phyloP scores from a whole-genome alignment of 1,140 invertebrate genomes.

The Calliopsis andreniformis region DNA sequence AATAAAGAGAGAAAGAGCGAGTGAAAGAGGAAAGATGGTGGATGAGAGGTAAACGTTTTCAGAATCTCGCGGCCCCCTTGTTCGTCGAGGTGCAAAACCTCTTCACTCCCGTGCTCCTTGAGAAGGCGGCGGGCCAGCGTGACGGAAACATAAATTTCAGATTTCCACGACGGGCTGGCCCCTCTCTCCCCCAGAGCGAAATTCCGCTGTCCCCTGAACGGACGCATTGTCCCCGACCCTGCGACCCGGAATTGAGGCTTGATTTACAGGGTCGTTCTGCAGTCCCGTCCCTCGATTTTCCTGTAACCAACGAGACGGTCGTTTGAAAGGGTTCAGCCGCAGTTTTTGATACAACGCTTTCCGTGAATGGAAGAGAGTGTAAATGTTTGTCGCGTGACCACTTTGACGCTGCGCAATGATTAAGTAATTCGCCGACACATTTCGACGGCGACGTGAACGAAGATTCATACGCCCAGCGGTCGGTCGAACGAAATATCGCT shows the following conservation, averaged over 20 bases:
- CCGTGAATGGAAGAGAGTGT: neutral
- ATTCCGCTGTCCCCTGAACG: neutral
- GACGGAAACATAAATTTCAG: constrained; percentile 54
- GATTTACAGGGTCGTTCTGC: constrained; percentile 12
- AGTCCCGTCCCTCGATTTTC: neutral
- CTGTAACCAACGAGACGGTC: neutral
- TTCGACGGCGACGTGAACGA: no score
- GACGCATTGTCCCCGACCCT: constrained; percentile 29
- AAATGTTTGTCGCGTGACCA: neutral
- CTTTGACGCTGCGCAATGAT: neutral
- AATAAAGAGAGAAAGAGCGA: neutral
- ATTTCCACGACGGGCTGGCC: neutral
- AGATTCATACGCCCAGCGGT: no score
- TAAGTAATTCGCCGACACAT: no score
- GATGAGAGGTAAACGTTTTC: constrained; percentile 64
- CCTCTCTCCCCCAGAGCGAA: neutral
- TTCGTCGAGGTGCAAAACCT: constrained; percentile 31
- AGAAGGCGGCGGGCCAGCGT: constrained; percentile 1
- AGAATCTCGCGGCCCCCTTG: constrained; percentile 55
- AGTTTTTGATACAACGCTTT: neutral
- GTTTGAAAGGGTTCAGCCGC: neutral
- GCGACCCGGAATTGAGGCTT: constrained; percentile 2
- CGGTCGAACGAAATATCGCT: no score
- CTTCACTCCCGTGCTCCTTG: constrained; percentile 12
- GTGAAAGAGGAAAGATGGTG: neutral